Conservation (phyloP, 2,113 vertebrate genomes). For the Uria aalge region DNA sequence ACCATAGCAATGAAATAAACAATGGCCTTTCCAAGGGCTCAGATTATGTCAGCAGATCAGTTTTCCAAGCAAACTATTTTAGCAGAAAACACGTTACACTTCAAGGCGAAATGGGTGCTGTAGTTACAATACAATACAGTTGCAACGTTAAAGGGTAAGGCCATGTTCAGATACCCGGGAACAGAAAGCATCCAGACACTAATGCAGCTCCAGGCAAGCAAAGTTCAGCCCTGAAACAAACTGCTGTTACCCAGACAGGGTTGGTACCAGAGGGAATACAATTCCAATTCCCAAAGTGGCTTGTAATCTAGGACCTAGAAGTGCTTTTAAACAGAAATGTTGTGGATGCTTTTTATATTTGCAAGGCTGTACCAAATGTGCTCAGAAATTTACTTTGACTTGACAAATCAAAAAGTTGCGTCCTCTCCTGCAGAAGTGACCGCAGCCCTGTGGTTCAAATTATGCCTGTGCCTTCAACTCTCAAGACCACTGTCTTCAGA, state of each 20-base stretch:
- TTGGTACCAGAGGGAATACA: neutral
- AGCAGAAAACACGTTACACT: neutral
- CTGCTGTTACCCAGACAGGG: accelerated
- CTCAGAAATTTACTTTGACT: neutral
- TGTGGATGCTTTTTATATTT: neutral
- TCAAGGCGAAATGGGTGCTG: neutral
- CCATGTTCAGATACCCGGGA: neutral
- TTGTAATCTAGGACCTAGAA: neutral
- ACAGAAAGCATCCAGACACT: neutral
- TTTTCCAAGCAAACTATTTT: neutral
- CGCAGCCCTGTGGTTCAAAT: neutral
- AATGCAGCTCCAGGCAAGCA: neutral
- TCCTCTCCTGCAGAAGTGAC: neutral
- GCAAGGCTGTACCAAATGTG: neutral
- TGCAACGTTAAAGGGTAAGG: neutral
- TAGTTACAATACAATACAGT: neutral
- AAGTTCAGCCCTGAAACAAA: neutral
- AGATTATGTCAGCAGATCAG: neutral
- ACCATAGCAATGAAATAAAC: neutral
- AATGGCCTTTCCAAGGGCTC: neutral
- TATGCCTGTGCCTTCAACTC: neutral
- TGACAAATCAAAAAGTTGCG: neutral
- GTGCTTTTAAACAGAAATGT: neutral
- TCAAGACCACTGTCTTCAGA: neutral
- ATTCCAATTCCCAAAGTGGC: neutral